Base-by-base conservation (phyloP, 2,888 invertebrate species). In the Zygothrica quintamaculata region DNA sequence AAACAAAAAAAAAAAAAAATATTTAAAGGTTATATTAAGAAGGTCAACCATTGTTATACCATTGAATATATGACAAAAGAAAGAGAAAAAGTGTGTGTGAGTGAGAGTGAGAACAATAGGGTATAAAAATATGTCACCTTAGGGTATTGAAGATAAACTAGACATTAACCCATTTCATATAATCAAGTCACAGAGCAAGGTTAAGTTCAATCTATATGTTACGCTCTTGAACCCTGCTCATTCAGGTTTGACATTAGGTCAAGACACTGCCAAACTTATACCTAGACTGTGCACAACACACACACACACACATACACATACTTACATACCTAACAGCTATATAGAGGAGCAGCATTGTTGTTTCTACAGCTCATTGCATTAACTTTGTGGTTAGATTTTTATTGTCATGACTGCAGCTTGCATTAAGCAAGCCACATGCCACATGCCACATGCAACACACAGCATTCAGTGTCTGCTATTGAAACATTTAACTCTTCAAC, bases 171-270 rank as follows among this genome's bases (percentile, higher is more conserved):
- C 50, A 51, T 61, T 51, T 44, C 37, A 62, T 51, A 36, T 43
- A 12, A 37, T 50, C 26, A 11, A 11, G 5, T n/a, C 33, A 7
- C 34, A 33, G 46, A 25, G 12, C 11, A 11, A 1, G 11, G 16
- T 25, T 25, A 18, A 1, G 13, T 15, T 3, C 31, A 7, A 58
- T n/a, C 7, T 33, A 33, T 22, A n/a, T n/a, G n/a, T n/a, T n/a
- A n/a, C n/a, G n/a, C n/a, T n/a, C n/a, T 47, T 16, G 8, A 42
- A 60, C 60, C 61, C 33, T 36, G 29, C 61, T 42, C 62, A 61
- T 25, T 62, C 8, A 0, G 13, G 29, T 11, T n/a, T 26, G 42
- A 16, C 52, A 25, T 42, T 12, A 29, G 42, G 8, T 26, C 11
- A 39, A 22, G n/a, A 9, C 26, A 9, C n/a, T 3, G 11, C n/a